Evolutionary conservation across 1,140 invertebrate genomes (phyloP).

Genomic region (Colletes latitarsis): DNA sequence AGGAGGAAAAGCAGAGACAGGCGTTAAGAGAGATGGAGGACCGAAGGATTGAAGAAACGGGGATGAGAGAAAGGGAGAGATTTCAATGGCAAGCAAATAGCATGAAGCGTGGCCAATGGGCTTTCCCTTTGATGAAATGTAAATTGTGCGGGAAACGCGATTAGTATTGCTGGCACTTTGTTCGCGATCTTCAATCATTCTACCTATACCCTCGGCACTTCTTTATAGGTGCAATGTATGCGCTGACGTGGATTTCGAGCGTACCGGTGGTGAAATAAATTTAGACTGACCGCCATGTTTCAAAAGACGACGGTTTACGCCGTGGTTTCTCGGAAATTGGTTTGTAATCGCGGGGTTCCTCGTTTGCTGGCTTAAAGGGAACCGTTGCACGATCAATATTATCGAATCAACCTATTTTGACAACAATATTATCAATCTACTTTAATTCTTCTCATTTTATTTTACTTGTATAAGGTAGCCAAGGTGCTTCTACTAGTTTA

Average conservation of each 20-base stretch:
- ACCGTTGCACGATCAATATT: no score
- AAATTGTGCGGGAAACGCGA: constrained; percentile 79
- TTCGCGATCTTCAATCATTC: constrained; percentile 69
- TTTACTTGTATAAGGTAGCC: no score
- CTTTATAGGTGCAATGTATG: background rate
- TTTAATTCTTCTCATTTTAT: no score
- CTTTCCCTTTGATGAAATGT: constrained; percentile 81
- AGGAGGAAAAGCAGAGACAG: constrained; percentile 6
- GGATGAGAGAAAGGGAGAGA: constrained; percentile 59
- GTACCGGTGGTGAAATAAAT: constrained; percentile 30
- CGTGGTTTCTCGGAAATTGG: background rate
- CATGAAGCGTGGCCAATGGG: constrained; percentile 77
- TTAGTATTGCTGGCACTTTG: constrained; percentile 74
- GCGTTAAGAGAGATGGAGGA: constrained; percentile 7
- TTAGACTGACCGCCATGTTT: constrained; percentile 27
- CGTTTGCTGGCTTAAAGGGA: background rate
- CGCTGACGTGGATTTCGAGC: background rate
- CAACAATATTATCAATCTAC: no score
- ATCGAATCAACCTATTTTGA: no score
- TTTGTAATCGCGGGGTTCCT: background rate
- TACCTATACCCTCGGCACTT: constrained; percentile 37
- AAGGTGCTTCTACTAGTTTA: no score
- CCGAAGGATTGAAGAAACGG: constrained; percentile 3
- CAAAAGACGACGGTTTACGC: background rate
- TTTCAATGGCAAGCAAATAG: constrained; percentile 80